phyloP scores from a whole-genome alignment of 1,140 invertebrate species.

The Drusus annulatus region DNA sequence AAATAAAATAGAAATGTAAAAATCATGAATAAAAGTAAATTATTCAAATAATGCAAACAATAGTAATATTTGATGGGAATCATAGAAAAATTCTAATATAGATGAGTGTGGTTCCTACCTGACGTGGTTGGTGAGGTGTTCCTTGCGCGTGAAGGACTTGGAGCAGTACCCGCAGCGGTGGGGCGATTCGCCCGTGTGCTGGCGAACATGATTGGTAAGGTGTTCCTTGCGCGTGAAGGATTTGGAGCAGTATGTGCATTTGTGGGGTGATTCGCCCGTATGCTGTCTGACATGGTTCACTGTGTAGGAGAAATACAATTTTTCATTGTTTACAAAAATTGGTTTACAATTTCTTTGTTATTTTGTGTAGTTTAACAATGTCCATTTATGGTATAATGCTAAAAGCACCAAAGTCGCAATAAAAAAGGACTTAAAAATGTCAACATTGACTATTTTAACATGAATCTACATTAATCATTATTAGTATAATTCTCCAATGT shows the following conservation, averaged over 20 bases:
- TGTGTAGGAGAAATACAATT: conserved; percentile 6
- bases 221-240: conserved; percentile 85
- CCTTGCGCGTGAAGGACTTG: conserved; percentile 87
- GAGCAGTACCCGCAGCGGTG: conserved; percentile 78
- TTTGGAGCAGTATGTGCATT: conserved; percentile 86
- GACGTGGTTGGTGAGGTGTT: conserved; percentile 88
- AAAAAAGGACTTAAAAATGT: no score
- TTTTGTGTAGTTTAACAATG: no score
- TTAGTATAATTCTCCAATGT: no score
- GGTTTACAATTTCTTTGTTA: no score
- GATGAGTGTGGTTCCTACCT: conserved; percentile 65
- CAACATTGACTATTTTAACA: no score
- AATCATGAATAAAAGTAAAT: neutral
- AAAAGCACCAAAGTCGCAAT: no score
- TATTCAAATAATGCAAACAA: neutral
- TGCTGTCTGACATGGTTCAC: conserved; percentile 86
- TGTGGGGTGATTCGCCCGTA: conserved; percentile 87
- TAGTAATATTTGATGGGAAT: neutral
- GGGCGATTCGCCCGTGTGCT: conserved; percentile 85
- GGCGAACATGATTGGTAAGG: conserved; percentile 78
- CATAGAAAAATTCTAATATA: neutral
- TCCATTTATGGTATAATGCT: no score
- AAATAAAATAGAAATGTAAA: no score
- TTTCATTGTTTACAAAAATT: no score
- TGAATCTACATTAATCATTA: no score